Evolutionary conservation across 2,797 vertebrate species (phyloP).

Genomic region (Potorous gilbertii): DNA sequence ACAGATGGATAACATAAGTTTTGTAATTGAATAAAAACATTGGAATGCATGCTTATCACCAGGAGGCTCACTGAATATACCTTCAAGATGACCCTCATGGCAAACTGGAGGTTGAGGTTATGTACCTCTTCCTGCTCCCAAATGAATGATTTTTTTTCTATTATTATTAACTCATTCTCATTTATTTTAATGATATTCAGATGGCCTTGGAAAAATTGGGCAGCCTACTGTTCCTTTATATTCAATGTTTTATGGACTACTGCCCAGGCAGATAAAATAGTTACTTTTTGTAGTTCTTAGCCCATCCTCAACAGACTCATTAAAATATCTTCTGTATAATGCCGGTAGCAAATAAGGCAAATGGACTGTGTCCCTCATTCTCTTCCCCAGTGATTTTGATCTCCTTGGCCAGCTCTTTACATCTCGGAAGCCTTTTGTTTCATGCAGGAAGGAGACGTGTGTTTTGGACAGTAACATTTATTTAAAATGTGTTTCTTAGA

Average conservation of each 20-base stretch:
- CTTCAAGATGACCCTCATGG: not conserved
- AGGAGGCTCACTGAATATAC: not conserved
- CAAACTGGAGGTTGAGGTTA: not conserved
- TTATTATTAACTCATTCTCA: not conserved
- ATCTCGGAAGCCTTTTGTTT: not conserved
- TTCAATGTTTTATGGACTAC: not conserved
- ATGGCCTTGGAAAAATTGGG: not conserved
- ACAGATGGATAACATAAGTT: not conserved
- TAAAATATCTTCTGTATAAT: not conserved
- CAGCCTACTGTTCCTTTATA: not conserved
- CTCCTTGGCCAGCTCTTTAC: not conserved
- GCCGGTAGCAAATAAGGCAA: not conserved
- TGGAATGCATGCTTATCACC: not conserved
- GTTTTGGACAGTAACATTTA: not conserved
- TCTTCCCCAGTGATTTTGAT: not conserved
- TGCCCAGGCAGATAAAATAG: not conserved
- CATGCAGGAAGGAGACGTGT: not conserved
- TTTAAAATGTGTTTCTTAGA: not conserved
- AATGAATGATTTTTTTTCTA: not conserved
- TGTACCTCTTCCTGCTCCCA: not conserved
- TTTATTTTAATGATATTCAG: not conserved
- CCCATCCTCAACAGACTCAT: not conserved
- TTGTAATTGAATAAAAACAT: not conserved
- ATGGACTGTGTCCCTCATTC: not conserved
- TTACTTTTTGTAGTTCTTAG: not conserved